Conservation (phyloP, 2,113 vertebrate genomes). For the Rhabdomys dilectus region DNA sequence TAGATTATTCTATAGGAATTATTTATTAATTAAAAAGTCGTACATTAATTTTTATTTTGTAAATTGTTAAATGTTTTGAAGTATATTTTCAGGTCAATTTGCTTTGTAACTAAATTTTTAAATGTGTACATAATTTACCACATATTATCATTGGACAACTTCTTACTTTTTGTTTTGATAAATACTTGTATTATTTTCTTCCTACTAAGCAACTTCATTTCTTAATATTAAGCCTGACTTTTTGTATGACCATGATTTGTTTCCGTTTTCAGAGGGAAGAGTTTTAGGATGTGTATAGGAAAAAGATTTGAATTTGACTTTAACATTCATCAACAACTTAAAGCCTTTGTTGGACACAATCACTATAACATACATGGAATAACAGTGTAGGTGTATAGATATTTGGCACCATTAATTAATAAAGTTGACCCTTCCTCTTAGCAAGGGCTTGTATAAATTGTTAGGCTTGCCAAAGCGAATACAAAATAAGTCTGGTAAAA, state of each 20-base stretch:
- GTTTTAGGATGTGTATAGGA: background rate
- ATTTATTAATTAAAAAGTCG: background rate
- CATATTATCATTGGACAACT: background rate
- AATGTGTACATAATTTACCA: background rate
- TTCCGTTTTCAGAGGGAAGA: background rate
- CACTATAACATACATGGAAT: constrained; percentile 21
- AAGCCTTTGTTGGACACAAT: constrained; percentile 25
- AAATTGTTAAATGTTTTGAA: background rate
- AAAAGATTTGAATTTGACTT: background rate
- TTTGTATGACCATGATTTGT: background rate
- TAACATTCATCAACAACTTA: constrained; percentile 25
- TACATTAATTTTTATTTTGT: background rate
- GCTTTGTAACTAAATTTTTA: background rate
- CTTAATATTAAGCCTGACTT: background rate
- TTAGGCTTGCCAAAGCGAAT: constrained; percentile 43
- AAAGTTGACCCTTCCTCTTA: constrained; percentile 60
- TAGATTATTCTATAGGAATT: background rate
- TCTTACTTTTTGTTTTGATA: background rate
- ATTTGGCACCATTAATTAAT: constrained; percentile 66
- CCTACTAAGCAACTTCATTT: background rate
- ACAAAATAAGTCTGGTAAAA: constrained; percentile 62
- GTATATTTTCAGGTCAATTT: background rate
- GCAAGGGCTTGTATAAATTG: constrained; percentile 60
- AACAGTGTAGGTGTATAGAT: constrained; percentile 18
- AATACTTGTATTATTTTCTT: background rate